phyloP scores from a whole-genome alignment of 2,888 invertebrate genomes.

The Lasioglossum calceatum region DNA sequence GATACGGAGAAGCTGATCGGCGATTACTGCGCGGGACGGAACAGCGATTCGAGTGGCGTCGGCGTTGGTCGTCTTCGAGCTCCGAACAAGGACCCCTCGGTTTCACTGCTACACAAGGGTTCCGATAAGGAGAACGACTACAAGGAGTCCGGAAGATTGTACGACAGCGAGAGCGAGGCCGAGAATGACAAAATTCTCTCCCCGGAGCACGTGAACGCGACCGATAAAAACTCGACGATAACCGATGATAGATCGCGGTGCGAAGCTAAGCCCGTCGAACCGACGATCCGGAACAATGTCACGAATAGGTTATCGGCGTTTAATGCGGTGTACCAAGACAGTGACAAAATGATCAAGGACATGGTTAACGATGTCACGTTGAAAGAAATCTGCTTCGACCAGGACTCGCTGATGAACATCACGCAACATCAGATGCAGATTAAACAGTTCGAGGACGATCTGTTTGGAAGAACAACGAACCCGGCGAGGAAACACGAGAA shows the following conservation, averaged over 20 bases:
- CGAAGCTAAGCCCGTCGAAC: neutral
- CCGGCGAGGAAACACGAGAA: neutral
- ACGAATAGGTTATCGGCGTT: neutral
- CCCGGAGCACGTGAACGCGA: neutral
- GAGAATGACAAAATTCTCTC: neutral
- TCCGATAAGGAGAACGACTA: conserved; percentile 43
- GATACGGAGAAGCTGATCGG: conserved; percentile 31
- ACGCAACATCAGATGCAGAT: conserved; percentile 71
- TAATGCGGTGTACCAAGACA: neutral
- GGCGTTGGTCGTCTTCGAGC: neutral
- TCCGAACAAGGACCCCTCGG: neutral
- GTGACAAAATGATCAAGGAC: neutral
- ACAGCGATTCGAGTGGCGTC: neutral
- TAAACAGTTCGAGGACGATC: conserved; percentile 73
- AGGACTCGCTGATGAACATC: conserved; percentile 70
- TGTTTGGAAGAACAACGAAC: conserved; percentile 60
- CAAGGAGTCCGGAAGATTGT: neutral
- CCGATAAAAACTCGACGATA: conserved; percentile 2
- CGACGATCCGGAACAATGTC: neutral
- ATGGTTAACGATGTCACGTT: neutral
- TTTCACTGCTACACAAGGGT: neutral
- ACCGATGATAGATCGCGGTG: neutral
- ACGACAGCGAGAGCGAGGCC: neutral
- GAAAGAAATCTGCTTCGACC: conserved; percentile 29
- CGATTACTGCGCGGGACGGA: neutral